Conservation (phyloP, 2,797 vertebrate species). For the Denticeps clupeoides region DNA sequence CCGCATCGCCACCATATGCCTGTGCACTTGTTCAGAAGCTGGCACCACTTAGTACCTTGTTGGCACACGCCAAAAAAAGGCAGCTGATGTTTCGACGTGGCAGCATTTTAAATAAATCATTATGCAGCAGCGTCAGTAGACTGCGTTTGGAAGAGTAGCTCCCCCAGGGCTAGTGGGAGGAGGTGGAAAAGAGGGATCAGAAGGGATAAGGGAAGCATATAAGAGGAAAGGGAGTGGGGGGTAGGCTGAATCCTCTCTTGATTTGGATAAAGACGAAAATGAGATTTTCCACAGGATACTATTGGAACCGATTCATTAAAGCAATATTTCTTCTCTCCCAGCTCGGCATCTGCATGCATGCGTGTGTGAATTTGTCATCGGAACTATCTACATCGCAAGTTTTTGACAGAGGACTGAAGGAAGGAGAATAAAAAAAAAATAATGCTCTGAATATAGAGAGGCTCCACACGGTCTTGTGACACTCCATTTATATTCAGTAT, state of each 20-base stretch:
- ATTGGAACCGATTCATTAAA: neutral
- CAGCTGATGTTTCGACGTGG: neutral
- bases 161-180: neutral
- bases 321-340: neutral
- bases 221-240: neutral
- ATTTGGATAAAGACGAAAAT: constrained; percentile 3
- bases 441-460: neutral
- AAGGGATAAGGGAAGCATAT: neutral
- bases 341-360: neutral
- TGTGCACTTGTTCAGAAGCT: neutral
- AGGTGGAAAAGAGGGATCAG: neutral
- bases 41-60: constrained; percentile 4
- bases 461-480: neutral
- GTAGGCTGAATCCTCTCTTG: neutral
- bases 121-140: neutral
- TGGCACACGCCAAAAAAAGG: neutral
- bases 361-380: neutral
- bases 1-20: neutral
- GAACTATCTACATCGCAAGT: neutral
- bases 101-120: neutral
- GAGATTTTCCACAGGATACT: constrained; percentile 2
- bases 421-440: neutral
- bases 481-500: neutral
- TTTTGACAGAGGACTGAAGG: neutral
- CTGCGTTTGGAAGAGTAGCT: neutral